Conservation (phyloP, 2,888 invertebrate species). For the Mythimna ferrago region DNA sequence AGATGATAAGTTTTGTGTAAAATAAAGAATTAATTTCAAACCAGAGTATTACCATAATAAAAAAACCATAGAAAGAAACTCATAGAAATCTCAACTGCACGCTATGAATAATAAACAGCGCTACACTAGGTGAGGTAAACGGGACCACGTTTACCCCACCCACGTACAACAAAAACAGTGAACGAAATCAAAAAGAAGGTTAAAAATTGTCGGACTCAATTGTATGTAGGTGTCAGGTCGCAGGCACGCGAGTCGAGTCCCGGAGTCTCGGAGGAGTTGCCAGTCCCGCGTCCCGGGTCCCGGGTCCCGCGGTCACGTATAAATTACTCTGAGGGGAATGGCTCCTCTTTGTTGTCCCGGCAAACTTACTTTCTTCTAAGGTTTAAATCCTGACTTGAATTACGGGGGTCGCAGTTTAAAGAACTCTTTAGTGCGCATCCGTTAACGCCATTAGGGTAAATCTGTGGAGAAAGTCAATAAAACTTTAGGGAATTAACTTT, state of each 20-base stretch:
- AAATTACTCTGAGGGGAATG: constrained; percentile 86
- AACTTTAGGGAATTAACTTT: constrained; percentile 71
- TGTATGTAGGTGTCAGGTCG: constrained; percentile 72
- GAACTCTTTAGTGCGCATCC: constrained; percentile 78
- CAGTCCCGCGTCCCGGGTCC: constrained; percentile 57
- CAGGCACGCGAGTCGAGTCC: constrained; percentile 77
- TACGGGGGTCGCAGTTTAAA: constrained; percentile 81
- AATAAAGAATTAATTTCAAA: too few relatives aligned
- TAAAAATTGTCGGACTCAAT: constrained; percentile 76
- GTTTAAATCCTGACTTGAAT: constrained; percentile 88
- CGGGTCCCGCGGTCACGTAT: constrained; percentile 85
- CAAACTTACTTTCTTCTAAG: constrained; percentile 86
- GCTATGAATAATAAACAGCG: constrained; percentile 22
- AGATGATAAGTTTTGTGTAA: too few relatives aligned
- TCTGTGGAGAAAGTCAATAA: constrained; percentile 69
- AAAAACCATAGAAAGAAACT: not conserved
- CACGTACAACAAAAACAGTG: constrained; percentile 61
- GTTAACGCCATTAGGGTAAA: constrained; percentile 71
- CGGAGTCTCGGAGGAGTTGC: constrained; percentile 75
- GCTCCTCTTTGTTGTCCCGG: constrained; percentile 86
- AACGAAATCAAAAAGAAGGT: constrained; percentile 68
- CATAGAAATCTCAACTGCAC: constrained; percentile 12
- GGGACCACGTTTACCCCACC: constrained; percentile 12
- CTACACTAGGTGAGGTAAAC: not conserved
- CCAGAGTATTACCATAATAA: not conserved